Conservation (phyloP, 2,113 vertebrate genomes). For the Sigmodon hispidus region DNA sequence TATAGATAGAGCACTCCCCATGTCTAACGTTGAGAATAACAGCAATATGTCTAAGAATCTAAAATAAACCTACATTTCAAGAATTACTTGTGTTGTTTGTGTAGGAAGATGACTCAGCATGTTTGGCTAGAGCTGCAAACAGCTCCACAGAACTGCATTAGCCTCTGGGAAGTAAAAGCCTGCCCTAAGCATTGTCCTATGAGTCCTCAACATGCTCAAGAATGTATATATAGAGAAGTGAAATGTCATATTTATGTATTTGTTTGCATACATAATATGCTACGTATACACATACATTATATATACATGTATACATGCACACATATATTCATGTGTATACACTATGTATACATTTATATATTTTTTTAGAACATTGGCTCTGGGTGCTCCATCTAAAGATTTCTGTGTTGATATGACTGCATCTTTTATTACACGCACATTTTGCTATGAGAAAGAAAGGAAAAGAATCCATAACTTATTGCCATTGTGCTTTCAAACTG, state of each 20-base stretch:
- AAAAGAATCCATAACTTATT: background rate
- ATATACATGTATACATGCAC: background rate
- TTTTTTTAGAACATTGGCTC: background rate
- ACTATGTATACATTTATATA: background rate
- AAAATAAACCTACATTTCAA: slow-evolving; percentile 55
- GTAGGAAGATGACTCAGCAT: slow-evolving; percentile 25
- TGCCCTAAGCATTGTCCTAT: background rate
- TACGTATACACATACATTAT: too few relatives aligned
- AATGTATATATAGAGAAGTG: too few relatives aligned
- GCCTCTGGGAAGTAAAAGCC: slow-evolving; percentile 14
- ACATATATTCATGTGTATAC: too few relatives aligned
- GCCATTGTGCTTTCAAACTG: background rate
- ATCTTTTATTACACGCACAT: background rate
- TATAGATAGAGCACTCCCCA: background rate
- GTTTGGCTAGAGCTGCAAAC: background rate
- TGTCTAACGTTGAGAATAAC: slow-evolving; percentile 39
- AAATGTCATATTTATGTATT: background rate
- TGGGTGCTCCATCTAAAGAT: background rate
- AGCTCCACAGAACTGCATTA: slow-evolving; percentile 13
- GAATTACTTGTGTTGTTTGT: slow-evolving; percentile 22
- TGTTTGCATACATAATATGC: background rate
- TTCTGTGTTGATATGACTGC: background rate
- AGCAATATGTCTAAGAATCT: slow-evolving; percentile 29
- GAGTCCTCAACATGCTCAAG: background rate
- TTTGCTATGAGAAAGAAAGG: background rate